A percentile compares a stretch with the other conserved stretches of the same genome.
Conservation (phyloP, 2,113 vertebrate species). For the Glaucidium brasilianum region DNA sequence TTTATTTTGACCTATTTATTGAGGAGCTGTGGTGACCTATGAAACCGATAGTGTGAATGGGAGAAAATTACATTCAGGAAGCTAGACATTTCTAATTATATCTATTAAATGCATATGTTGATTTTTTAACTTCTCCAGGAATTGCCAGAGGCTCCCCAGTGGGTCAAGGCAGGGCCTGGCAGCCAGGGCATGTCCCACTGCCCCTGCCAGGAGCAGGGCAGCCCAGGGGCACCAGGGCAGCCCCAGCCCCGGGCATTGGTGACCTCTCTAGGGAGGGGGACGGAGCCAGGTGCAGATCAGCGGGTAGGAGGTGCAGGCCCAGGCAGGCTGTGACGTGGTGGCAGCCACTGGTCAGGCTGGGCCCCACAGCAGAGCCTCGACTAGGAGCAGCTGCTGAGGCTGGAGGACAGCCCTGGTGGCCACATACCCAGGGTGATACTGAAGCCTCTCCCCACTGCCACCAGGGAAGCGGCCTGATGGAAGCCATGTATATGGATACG, state of each 20-base stretch:
- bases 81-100: neutral
- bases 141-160: neutral
- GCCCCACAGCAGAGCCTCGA: accelerated
- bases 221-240: accelerated
- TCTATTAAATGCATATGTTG: neutral
- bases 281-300: accelerated
- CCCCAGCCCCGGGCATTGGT: too few relatives aligned
- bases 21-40: neutral
- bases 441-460: accelerated
- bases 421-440: accelerated
- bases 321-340: neutral
- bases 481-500: neutral
- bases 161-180: neutral
- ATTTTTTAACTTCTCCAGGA: neutral
- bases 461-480: too few relatives aligned
- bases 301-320: accelerated
- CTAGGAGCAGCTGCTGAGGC: accelerated
- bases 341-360: too few relatives aligned
- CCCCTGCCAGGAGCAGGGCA: neutral
- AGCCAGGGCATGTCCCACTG: neutral
- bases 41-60: neutral
- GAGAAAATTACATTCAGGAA: neutral
- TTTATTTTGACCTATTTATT: neutral
- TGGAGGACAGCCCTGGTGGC: neutral
- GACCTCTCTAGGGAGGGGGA: neutral